Conservation (phyloP, 1,140 invertebrate species). For the Anoplolepis gracilipes region DNA sequence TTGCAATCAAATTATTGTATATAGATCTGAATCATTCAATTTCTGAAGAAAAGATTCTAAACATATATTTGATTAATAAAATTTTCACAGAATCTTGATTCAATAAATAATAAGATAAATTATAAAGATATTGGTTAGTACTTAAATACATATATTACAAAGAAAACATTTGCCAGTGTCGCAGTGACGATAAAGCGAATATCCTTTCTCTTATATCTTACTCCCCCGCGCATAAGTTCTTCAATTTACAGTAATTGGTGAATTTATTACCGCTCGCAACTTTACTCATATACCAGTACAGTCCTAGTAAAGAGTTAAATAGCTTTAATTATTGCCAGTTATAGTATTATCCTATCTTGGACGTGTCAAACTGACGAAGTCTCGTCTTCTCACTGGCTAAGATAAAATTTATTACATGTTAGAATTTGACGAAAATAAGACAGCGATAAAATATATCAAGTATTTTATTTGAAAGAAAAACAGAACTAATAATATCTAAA, state of each 20-base stretch:
- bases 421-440: neutral
- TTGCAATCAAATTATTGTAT: neutral
- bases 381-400: neutral
- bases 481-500: neutral
- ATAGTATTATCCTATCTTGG: slow-evolving; percentile 24
- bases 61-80: neutral
- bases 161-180: neutral
- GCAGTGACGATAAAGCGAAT: slow-evolving; percentile 42
- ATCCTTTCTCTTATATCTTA: slow-evolving; percentile 31
- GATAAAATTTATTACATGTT: neutral
- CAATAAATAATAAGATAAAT: neutral
- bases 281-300: slow-evolving; percentile 56
- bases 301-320: slow-evolving; percentile 47
- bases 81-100: neutral
- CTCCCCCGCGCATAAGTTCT: slow-evolving; percentile 45
- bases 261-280: slow-evolving; percentile 71
- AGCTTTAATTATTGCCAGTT: slow-evolving; percentile 63
- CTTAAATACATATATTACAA: slow-evolving; percentile 1
- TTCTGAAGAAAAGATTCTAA: neutral
- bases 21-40: neutral
- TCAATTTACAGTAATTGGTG: slow-evolving; percentile 74
- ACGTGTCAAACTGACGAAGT: slow-evolving; percentile 63
- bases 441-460: neutral
- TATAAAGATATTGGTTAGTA: neutral
- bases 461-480: neutral